Evolutionary conservation across 2,888 invertebrate species (phyloP).

Genomic region (Ornithoptera priamus): DNA sequence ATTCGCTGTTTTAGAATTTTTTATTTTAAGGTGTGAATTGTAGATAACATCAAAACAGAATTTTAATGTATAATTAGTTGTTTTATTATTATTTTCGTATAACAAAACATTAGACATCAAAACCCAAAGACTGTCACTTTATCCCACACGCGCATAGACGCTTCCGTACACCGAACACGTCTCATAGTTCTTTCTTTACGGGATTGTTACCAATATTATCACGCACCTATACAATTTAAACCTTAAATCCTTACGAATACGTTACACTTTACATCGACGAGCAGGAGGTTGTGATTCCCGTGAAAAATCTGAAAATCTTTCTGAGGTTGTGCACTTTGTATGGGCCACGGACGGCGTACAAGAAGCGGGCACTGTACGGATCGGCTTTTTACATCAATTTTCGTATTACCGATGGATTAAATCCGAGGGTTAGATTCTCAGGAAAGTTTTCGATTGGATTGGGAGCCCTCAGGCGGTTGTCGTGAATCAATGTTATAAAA

Average conservation of each 20-base stretch:
- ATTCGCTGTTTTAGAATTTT: too few species aligned
- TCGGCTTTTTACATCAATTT: conserved; percentile 76
- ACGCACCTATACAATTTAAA: conserved; percentile 66
- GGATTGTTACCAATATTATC: conserved; percentile 73
- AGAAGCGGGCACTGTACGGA: conserved; percentile 49
- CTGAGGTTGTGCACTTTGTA: conserved; percentile 61
- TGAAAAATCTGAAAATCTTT: conserved; percentile 66
- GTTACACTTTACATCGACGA: conserved; percentile 59
- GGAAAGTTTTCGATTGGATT: conserved; percentile 73
- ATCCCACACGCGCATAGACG: conserved; percentile 44
- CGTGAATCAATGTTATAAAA: conserved; percentile 75
- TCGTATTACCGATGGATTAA: conserved; percentile 79
- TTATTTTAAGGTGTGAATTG: too few species aligned
- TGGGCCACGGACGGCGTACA: conserved; percentile 55
- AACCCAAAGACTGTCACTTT: conserved; percentile 46
- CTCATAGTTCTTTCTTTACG: conserved; percentile 74
- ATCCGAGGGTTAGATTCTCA: conserved; percentile 68
- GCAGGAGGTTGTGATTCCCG: conserved; percentile 60
- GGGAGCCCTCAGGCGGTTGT: conserved; percentile 50
- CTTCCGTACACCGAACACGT: conserved; percentile 64
- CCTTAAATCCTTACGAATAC: conserved; percentile 64
- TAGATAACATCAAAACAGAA: too few species aligned
- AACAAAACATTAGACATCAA: conserved; percentile 42
- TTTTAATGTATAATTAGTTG: background rate
- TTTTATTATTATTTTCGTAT: background rate